Base-by-base conservation (phyloP, 2,888 invertebrate genomes). In the Trichopria drosophilae region DNA sequence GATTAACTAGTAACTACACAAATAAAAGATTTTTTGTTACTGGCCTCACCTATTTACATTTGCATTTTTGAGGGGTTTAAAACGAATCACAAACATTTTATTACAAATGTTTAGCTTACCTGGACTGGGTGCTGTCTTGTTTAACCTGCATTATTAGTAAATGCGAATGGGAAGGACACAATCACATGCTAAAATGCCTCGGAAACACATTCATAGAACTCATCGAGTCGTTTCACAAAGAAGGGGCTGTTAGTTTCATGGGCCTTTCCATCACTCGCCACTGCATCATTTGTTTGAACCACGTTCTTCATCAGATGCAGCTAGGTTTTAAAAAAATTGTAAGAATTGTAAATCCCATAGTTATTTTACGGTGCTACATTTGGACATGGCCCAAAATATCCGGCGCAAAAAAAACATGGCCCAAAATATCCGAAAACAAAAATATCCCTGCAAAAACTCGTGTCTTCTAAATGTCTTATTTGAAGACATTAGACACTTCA, bases 211-310 rank as follows among this genome's bases (percentile, higher is more conserved):
- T 81, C 7, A 77, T 77, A 50, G 80, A 81, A 60, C 63, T 82
- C 6, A 71, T 81, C 6, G 71, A 76, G 12, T 79, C 81, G 1
- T 82, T 82, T 63, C 80, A 81, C 58, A 76, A 78, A 4, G 75
- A 78, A n/a, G 79, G 79, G 2, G 70, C 77, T 2, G 71, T 76
- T 28, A 81, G 80, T 28, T 78, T 80, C 29, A 81, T 82, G 82
- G 82, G 81, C 1, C 64, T 81, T 6, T 80, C 79, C 23, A 80
- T 82, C 54, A 81, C 80, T 1, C 71, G 80, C 55, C 76, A 80
- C 58, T 77, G 79, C 4, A 66, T 81, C 16, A 70, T 81, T 26
- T 79, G 80, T 42, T 70, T 82, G 37, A 81, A 81, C 65, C 80
- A 81, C 64, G 61, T 81, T 22, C 57, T 81, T 5, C 73, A 76